Base-by-base conservation (phyloP, 2,113 vertebrate genomes). In the Neopipo cinnamomea region DNA sequence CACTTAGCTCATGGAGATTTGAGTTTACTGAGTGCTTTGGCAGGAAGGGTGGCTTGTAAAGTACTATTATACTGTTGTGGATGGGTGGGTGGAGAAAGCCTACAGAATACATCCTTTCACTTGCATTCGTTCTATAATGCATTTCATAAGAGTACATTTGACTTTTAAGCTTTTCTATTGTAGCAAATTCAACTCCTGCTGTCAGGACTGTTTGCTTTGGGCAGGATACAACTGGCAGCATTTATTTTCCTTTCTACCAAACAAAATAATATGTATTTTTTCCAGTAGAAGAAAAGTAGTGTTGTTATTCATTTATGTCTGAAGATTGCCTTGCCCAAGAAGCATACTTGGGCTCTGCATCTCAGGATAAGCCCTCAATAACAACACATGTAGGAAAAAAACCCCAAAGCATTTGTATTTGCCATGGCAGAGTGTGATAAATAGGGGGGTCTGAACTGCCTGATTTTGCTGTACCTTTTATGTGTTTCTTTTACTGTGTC, bases 241-340 rank as follows among this genome's bases (percentile, higher is more conserved):
- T 95, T 96, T 94, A 94, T 97, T 97, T 98, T 90, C 85, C 50
- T 88, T 94, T 95, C 73, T 88, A 93, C 14, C 31, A 92, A 96
- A 89, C 71, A 87, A 88, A 96, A 95, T 83, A 96, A 94, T 83
- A 84, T 30, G 19, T 50, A 52, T 94, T 78, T 81, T 81, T 91
- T 95, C 75, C 80, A 95, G 87, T 19, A 85, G 50, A 78, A 95
- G 70, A 71, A 87, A 95, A 92, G 25, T 2, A 3, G 35, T 19
- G 44, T n/a, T 33, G 58, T 79, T 91, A 89, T 53, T 85, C 25
- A 82, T 82, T 88, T 1, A 9, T 41, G 22, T 42, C 31, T 79
- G 22, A 61, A 78, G 35, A 78, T 78, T 71, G 47, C 50, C 63
- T 75, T 94, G 70, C 70, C 84, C 56, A 72, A 30, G 56, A 86